Base-by-base conservation (phyloP, 2,888 invertebrate species). In the Allophyes oxyacanthae region DNA sequence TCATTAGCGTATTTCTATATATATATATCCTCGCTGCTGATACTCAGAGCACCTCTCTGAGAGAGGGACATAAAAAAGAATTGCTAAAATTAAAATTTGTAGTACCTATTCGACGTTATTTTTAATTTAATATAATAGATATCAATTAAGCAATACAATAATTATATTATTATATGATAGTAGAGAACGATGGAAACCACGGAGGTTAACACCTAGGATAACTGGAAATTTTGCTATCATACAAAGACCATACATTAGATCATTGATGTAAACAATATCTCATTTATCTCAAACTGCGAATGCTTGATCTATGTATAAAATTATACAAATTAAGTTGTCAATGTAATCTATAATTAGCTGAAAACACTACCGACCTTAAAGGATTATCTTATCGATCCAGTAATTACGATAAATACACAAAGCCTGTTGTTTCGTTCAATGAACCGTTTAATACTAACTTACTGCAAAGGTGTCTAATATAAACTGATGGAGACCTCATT, bases 381-480 rank as follows among this genome's bases (percentile, higher is more conserved):
- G 58, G 64, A 76, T 54, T 62, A 67, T 63, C 72, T 81, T 79
- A 81, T 81, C 75, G 75, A 82, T 78, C 52, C 65, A 78, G 54
- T 81, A 77, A 77, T 77, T 73, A 61, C 60, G 53, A 72, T 83
- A 76, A 77, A 70, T 64, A 76, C 62, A 82, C 62, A 69, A 72
- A 75, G 64, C 62, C 64, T 76, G 72, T 86, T 85, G 76, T 82
- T 77, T 79, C 68, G 70, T 80, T 80, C 80, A 85, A 78, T 82
- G 82, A 81, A 84, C 76, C 80, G 64, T 82, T 79, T 81, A 82
- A 81, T 81, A 36, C 53, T 38, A 38, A 54, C 52, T 56, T 26
- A 68, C 63, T 59, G 59, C 52, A 73, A 75, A 81, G 70, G 75
- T 76, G 60, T 75, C 61, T 56, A 51, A 65, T 45, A 66, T 68